Evolutionary conservation across 2,888 invertebrate genomes (phyloP).

Genomic region (Xestia xanthographa): DNA sequence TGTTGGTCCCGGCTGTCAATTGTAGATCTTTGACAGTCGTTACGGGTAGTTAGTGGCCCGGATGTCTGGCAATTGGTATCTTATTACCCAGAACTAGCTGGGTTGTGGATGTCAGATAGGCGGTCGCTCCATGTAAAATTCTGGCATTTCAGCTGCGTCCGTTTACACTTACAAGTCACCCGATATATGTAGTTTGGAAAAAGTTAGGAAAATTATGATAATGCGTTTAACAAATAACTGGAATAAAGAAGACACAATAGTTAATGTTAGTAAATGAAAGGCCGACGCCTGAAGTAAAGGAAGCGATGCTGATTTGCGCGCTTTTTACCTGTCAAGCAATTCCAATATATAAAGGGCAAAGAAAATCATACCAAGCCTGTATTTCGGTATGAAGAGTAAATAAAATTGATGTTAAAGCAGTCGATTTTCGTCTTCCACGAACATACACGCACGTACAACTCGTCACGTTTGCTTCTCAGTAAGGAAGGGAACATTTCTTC

Average conservation of each 20-base stretch:
- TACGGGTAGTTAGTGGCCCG: not conserved
- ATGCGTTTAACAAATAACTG: not conserved
- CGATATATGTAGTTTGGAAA: too few relatives aligned
- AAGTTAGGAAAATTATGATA: too few relatives aligned
- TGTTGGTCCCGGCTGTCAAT: not conserved
- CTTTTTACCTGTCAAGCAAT: not conserved
- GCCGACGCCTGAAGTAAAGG: not conserved
- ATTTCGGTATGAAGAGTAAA: conserved; percentile 26
- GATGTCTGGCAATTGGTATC: not conserved
- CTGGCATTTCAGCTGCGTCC: not conserved
- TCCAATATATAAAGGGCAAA: not conserved
- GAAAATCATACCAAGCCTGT: conserved; percentile 8
- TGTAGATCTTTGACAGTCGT: not conserved
- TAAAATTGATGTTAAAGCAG: conserved; percentile 37
- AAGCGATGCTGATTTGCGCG: not conserved
- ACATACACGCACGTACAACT: conserved; percentile 40
- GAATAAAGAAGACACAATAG: not conserved
- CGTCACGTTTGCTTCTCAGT: conserved; percentile 35
- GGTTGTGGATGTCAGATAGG: not conserved
- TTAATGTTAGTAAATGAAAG: not conserved
- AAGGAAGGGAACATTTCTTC: conserved; percentile 32
- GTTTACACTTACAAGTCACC: not conserved
- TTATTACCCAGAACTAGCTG: not conserved
- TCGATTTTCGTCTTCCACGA: conserved; percentile 14
- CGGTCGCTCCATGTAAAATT: not conserved